Evolutionary conservation across 1,140 invertebrate genomes (phyloP), one percentile per base, ranked within the genome.

Genomic region (Monochamus saltuarius): DNA sequence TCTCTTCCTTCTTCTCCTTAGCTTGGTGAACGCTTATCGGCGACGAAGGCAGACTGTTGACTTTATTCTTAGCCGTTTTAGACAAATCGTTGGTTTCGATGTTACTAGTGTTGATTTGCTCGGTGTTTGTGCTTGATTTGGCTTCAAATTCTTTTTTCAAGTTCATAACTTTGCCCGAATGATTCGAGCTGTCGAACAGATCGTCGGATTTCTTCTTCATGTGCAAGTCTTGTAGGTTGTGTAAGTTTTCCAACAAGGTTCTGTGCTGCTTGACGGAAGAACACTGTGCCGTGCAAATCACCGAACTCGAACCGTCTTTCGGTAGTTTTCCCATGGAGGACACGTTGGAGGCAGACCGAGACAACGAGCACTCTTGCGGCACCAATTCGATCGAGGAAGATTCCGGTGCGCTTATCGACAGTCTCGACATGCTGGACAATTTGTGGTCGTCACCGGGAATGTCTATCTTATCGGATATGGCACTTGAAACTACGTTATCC

Each of bases 81-180:
- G 45, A 22, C 7, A 8, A 37, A 29, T 53, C 59, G 22, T 64
- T 61, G 19, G 42, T 34, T 1, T 58, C 46, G 1, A 22, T 45
- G 9, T 52, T 52, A 16, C 36, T 50, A 7, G n/a, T 19, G 9
- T 22, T 58, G 9, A 57, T 76, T 77, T 38, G 70, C 67, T 79
- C 73, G 6, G 78, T 67, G 68, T 75, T 59, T 52, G 53, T 69
- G 57, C 64, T 73, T 4, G 85, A 87, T 70, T 91, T 91, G 7
- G 89, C 89, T 78, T 93, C 90, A 73, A 93, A 91, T 72, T 91
- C 90, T 74, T 89, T 89, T 76, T 91, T 92, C 55, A 91, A 82
- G 79, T 88, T 90, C 80, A 87, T 86, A 14, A 94, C 91, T 64
- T 87, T 85, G 8, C 88, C 88, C 4, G 82, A 80, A 79, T 49